A percentile compares a stretch with the other conserved stretches of the same genome.
Evolutionary conservation across 2,113 vertebrate species (phyloP).

Genomic region (Ceyx melanurus): DNA sequence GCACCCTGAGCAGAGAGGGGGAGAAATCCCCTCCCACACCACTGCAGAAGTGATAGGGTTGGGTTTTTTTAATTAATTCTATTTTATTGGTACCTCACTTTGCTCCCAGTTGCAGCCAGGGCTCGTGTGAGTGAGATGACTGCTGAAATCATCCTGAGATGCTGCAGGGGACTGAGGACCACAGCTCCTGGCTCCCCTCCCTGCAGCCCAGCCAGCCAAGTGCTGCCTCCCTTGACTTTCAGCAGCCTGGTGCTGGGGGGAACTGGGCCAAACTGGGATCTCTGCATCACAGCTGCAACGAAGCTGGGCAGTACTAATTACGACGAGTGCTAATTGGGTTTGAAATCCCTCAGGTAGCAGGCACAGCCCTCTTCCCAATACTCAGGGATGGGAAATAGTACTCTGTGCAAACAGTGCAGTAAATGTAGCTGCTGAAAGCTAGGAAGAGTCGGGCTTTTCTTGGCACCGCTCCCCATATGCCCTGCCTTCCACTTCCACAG

Average conservation of each 20-base stretch:
- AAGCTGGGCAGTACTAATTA: background rate
- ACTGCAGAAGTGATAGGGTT: rapidly evolving
- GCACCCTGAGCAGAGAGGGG: rapidly evolving
- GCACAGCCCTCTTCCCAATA: background rate
- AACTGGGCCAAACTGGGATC: background rate
- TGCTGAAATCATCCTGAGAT: background rate
- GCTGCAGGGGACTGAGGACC: background rate
- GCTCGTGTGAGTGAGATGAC: background rate
- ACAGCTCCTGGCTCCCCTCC: background rate
- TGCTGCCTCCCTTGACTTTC: background rate
- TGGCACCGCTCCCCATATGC: background rate
- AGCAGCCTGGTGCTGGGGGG: background rate
- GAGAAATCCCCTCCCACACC: background rate
- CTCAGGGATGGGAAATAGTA: background rate
- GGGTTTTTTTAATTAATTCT: no score
- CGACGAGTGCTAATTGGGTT: background rate
- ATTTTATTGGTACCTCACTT: background rate
- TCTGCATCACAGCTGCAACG: rapidly evolving
- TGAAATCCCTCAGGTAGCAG: background rate
- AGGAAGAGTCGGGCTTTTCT: constrained; percentile 26
- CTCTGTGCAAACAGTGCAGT: background rate
- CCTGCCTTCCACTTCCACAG: constrained; percentile 12
- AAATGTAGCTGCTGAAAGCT: constrained; percentile 30
- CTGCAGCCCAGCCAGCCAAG: background rate
- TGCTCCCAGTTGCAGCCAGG: background rate